Evolutionary conservation across 1,140 invertebrate genomes (phyloP).

Genomic region (Euschistus heros): DNA sequence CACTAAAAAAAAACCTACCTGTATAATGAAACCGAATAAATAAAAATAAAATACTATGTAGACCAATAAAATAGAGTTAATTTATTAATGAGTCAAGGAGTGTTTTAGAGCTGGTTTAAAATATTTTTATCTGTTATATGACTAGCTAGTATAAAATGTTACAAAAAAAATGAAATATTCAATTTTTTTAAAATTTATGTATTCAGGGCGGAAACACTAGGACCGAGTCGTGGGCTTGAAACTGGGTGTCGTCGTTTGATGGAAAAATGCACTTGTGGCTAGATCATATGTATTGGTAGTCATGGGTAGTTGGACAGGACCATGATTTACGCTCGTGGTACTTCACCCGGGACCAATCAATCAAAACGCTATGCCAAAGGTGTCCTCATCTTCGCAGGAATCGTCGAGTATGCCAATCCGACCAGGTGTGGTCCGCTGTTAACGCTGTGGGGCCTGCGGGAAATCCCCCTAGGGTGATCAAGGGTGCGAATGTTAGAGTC

Average conservation of each 20-base stretch:
- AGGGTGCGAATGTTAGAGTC: slow-evolving; percentile 44
- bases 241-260: slow-evolving; percentile 73
- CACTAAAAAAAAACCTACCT: no score
- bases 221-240: slow-evolving; percentile 70
- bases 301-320: slow-evolving; percentile 60
- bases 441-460: slow-evolving; percentile 52
- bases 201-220: slow-evolving; percentile 60
- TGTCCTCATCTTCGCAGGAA: slow-evolving; percentile 79
- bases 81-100: no score
- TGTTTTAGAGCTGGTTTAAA: no score
- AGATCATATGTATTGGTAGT: no score
- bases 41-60: no score
- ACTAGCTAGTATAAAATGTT: no score
- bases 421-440: slow-evolving; percentile 51
- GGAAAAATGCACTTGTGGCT: slow-evolving; percentile 77
- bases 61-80: no score
- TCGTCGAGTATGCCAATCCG: slow-evolving; percentile 79
- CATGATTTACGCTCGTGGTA: slow-evolving; percentile 60
- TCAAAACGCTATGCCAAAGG: slow-evolving; percentile 79
- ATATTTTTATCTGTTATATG: no score
- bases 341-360: slow-evolving; percentile 52
- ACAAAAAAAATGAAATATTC: no score
- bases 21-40: no score
- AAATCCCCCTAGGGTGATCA: slow-evolving; percentile 33
- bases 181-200: slow-evolving; percentile 28